Conservation (phyloP, 1,140 invertebrate species). For the Drosophila biarmipes region DNA sequence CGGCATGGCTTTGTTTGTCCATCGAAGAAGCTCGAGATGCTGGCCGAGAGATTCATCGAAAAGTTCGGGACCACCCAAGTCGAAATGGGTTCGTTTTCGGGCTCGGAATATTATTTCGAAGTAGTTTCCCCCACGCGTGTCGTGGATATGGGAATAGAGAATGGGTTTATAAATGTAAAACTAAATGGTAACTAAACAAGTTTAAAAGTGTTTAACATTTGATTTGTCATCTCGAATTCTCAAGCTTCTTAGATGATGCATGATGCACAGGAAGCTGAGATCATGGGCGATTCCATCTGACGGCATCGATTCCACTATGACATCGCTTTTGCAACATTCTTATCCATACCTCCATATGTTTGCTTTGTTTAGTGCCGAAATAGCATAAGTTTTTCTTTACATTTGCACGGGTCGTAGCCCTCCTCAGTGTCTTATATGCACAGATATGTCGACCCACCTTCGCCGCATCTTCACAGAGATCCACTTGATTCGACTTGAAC, state of each 20-base stretch:
- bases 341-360: too few species aligned
- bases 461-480: slow-evolving; percentile 11
- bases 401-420: not conserved
- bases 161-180: too few species aligned
- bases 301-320: too few species aligned
- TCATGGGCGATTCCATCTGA: too few species aligned
- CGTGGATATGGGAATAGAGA: not conserved
- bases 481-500: slow-evolving; percentile 21
- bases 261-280: too few species aligned
- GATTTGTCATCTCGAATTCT: too few species aligned
- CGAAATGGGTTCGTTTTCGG: slow-evolving; percentile 4
- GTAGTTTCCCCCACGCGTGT: not conserved
- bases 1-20: slow-evolving; percentile 15
- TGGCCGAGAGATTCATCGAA: slow-evolving; percentile 14
- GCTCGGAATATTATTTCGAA: not conserved
- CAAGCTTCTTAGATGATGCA: too few species aligned
- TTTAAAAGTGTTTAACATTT: too few species aligned
- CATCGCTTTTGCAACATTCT: too few species aligned
- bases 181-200: too few species aligned
- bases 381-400: slow-evolving; percentile 12
- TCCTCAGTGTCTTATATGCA: not conserved
- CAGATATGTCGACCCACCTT: slow-evolving; percentile 10
- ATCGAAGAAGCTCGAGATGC: slow-evolving; percentile 17
- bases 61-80: slow-evolving; percentile 12
- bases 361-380: too few species aligned